Conservation (phyloP, 2,888 invertebrate genomes). For the Ophion obscuratus region DNA sequence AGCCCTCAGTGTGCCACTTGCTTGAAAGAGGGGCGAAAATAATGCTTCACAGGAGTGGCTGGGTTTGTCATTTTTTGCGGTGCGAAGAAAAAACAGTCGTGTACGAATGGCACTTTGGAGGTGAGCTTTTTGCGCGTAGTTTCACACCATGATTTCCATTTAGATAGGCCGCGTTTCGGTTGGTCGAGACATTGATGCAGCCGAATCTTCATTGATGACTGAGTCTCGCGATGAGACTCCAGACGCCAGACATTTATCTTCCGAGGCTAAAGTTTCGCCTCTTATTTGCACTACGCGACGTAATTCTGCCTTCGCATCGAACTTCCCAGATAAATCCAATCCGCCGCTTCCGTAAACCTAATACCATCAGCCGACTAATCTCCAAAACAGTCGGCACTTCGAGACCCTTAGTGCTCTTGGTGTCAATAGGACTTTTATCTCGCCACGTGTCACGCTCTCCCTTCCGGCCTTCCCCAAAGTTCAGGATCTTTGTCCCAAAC, state of each 20-base stretch:
- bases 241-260: background rate
- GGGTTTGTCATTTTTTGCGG: no score
- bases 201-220: no score
- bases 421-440: background rate
- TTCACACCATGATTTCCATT: no score
- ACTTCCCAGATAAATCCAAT: background rate
- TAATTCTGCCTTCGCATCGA: background rate
- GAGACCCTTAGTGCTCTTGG: conserved; percentile 1
- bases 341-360: conserved; percentile 5
- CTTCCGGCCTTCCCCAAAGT: background rate
- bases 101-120: no score
- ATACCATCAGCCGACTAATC: conserved; percentile 11
- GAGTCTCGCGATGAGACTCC: no score
- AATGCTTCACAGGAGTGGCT: no score
- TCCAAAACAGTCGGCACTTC: conserved; percentile 2
- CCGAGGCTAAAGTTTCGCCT: background rate
- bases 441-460: background rate
- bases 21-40: no score
- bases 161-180: no score
- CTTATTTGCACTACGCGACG: background rate
- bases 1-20: background rate
- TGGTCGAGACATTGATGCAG: no score
- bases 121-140: no score
- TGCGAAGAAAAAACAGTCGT: no score
- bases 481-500: no score